Conservation (phyloP, 2,797 vertebrate species). For the Propithecus perrieri region DNA sequence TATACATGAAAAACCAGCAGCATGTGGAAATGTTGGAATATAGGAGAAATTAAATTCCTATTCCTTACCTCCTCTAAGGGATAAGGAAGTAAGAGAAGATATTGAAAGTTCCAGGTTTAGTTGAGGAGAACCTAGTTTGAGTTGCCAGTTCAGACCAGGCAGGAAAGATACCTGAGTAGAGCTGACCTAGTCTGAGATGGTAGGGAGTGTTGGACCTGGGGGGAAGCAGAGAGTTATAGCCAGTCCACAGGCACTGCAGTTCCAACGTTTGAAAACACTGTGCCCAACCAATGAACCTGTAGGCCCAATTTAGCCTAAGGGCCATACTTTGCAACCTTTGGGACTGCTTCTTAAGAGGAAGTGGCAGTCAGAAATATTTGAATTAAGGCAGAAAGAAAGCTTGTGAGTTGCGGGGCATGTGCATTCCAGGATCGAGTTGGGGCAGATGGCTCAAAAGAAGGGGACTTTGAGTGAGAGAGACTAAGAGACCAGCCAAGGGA, state of each 20-base stretch:
- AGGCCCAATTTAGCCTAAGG: background rate
- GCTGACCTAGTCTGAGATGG: background rate
- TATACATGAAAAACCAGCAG: background rate
- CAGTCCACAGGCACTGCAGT: background rate
- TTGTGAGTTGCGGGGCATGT: background rate
- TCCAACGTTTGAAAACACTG: background rate
- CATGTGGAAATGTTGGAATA: background rate
- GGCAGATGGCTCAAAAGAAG: background rate
- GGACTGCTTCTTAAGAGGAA: conserved; percentile 11
- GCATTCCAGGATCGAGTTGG: background rate
- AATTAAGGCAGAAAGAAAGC: conserved; percentile 4
- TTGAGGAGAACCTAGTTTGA: background rate
- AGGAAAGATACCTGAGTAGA: background rate
- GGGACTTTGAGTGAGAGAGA: background rate
- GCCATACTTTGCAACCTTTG: background rate
- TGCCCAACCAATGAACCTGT: background rate
- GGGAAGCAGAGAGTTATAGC: background rate
- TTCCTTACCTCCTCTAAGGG: background rate
- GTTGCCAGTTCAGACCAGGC: background rate
- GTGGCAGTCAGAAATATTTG: background rate
- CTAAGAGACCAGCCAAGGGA: conserved; percentile 4
- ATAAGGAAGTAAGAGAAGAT: background rate
- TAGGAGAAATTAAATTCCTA: background rate
- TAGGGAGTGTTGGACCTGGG: background rate
- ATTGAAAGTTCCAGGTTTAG: background rate